Conservation (phyloP, 2,888 invertebrate species). For the Beris morrisii region DNA sequence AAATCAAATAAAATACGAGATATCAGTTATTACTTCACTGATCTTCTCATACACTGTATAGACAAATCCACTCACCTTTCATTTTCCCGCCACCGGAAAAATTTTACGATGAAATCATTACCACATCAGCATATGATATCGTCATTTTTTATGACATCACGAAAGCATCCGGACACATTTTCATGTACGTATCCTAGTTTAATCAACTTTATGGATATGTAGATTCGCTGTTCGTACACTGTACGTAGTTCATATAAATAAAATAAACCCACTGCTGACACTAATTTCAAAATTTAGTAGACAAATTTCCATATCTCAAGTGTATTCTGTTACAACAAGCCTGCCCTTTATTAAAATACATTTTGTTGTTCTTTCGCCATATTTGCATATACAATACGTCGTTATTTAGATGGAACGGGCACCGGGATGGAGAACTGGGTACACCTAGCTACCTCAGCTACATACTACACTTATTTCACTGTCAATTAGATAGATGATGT, state of each 20-base stretch:
- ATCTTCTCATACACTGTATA: no score
- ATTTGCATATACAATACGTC: conserved; percentile 11
- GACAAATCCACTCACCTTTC: no score
- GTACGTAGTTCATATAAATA: conserved; percentile 11
- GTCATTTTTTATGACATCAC: no score
- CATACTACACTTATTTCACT: conserved; percentile 35
- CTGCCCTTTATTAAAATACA: conserved; percentile 27
- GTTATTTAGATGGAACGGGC: not conserved
- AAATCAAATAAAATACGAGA: no score
- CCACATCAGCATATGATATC: no score
- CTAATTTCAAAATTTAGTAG: conserved; percentile 26
- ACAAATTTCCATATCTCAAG: conserved; percentile 23
- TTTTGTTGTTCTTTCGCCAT: not conserved
- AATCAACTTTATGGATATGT: conserved; percentile 26
- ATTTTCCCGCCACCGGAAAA: no score
- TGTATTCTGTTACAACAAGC: conserved; percentile 6
- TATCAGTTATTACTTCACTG: no score
- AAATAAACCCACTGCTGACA: conserved; percentile 25
- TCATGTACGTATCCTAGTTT: not conserved
- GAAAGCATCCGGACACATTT: no score
- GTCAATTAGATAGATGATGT: conserved; percentile 39
- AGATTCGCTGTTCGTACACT: conserved; percentile 16
- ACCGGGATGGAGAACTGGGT: not conserved
- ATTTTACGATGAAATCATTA: no score
- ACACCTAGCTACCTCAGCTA: conserved; percentile 6